Evolutionary conservation across 2,888 invertebrate genomes (phyloP).

Genomic region (Andrena bicolor): DNA sequence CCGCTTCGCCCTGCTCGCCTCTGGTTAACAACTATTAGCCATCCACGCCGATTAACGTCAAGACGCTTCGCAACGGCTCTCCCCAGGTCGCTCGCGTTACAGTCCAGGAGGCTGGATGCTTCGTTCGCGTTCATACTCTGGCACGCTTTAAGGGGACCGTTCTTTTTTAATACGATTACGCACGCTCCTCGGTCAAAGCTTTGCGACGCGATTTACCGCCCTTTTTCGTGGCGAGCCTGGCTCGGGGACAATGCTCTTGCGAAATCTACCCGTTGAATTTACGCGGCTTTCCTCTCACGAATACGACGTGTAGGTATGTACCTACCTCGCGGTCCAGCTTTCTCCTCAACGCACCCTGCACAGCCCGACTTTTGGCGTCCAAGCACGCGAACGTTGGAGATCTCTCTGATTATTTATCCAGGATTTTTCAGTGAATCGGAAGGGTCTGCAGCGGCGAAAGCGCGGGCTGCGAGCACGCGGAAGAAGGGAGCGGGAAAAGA

Average conservation of each 20-base stretch:
- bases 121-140: constrained; percentile 26
- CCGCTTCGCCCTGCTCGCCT: neutral
- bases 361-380: neutral
- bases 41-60: neutral
- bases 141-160: constrained; percentile 23
- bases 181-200: constrained; percentile 22
- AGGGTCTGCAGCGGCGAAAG: neutral
- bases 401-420: too few relatives aligned
- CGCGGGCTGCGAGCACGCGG: constrained; percentile 4
- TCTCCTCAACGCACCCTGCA: neutral
- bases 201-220: neutral
- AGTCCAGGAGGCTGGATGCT: constrained; percentile 12
- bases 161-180: constrained; percentile 30
- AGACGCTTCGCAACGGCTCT: neutral
- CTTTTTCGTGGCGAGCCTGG: neutral
- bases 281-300: neutral
- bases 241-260: constrained; percentile 7
- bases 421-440: too few relatives aligned
- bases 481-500: constrained; percentile 11
- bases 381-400: too few relatives aligned
- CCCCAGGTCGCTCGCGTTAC: neutral
- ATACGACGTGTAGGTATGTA: neutral
- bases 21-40: neutral
- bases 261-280: constrained; percentile 22
- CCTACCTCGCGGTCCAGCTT: neutral